Evolutionary conservation across 1,140 invertebrate genomes (phyloP), one percentile per base, ranked within the genome.

Genomic region (Thaumatotibia leucotreta): DNA sequence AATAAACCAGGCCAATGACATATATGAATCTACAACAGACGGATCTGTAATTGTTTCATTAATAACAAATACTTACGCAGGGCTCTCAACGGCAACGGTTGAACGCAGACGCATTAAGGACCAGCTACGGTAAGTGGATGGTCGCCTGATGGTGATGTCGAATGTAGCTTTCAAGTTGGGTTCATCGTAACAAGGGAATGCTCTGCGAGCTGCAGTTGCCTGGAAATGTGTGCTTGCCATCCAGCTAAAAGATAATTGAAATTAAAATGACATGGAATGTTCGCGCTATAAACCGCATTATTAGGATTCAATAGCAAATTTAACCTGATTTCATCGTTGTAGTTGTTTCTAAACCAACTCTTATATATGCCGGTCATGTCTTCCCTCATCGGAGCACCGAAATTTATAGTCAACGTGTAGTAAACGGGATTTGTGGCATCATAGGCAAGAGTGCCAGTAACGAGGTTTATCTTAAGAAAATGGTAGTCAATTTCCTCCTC

Each of bases 151-250:
- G 2, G 92, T 94, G 0, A 96, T 90, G 10, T 86, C 75, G 62
- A 97, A 98, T 0, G 88, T 94, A 0, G 97, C 95, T 87, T 97
- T 98, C 67, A 97, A 96, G 9, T 92, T 92, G 0, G 97, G 97
- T 73, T 98, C 97, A 78, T 98, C 97, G 79, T 97, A 98, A 75
- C 96, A 97, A 0, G 97, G 97, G 76, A 98, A 98, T 0, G 96
- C 96, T 63, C 92, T 91, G 50, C 97, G 92, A 1, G 97, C 97
- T 69, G 95, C 92, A 4, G 94, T 93, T 0, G 96, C 94, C 79
- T 97, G 93, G 79, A 98, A 97, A 77, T 98, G 96, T 0, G 96
- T 97, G 2, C 93, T 92, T 0, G 93, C 94, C 66, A 89, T 93
- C 69, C 86, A 93, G 2, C 91, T 93, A 50, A n/a, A 91, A 66